Percentiles rank a stretch among this genome's conserved stretches.
These are phyloP conservation scores for Seison nebaliae DNA, from an alignment of 1,140 invertebrate species.

Conservation along the genomic window DNA sequence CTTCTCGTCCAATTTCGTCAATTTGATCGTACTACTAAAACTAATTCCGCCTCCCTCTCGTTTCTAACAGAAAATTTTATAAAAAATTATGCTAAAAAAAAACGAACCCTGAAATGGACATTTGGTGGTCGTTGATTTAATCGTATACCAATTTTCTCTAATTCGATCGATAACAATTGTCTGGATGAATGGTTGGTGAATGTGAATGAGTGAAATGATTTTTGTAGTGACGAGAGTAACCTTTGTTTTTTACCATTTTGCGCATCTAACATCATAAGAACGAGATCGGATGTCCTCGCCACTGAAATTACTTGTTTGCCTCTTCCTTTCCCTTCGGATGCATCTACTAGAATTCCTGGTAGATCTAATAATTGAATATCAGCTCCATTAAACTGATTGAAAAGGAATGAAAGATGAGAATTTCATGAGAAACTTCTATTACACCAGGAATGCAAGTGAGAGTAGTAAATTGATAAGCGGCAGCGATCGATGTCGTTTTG, in stretches of 20 bases:
- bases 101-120: conserved; percentile 90
- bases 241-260: conserved; percentile 81
- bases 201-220: background rate
- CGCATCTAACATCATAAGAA: conserved; percentile 94
- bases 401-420: conserved; percentile 14
- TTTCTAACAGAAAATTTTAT: conserved; percentile 31
- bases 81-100: conserved; percentile 8
- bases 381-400: conserved; percentile 53
- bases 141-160: conserved; percentile 80
- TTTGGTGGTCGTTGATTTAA: conserved; percentile 76
- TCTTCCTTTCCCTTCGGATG: conserved; percentile 64
- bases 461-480: conserved; percentile 89
- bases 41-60: conserved; percentile 93
- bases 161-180: conserved; percentile 58
- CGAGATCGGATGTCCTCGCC: conserved; percentile 71
- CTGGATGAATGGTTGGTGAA: conserved; percentile 16
- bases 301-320: conserved; percentile 67
- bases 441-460: conserved; percentile 96
- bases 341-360: conserved; percentile 79
- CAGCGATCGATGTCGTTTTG: conserved; percentile 34
- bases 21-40: conserved; percentile 77
- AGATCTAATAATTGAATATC: conserved; percentile 92
- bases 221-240: too few species aligned
- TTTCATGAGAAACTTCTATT: conserved; percentile 38
- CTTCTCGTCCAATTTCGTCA: conserved; percentile 83